phyloP scores from a whole-genome alignment of 1,140 invertebrate genomes.

The Drosophila kohkoa region DNA sequence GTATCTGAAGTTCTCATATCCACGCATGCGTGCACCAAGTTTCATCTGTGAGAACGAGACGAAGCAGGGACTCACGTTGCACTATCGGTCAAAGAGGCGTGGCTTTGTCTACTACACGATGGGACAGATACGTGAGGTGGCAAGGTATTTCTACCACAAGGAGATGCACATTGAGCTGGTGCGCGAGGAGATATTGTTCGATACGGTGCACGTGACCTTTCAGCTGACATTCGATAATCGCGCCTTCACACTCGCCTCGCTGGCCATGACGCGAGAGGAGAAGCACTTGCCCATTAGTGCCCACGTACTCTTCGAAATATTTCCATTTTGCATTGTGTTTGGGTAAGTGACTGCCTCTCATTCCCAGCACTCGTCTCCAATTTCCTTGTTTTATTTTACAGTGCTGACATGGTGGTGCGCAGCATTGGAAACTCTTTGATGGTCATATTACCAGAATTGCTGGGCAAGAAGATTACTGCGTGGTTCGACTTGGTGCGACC shows the following conservation, averaged over 20 bases:
- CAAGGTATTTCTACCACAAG: slow-evolving; percentile 96
- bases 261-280: slow-evolving; percentile 93
- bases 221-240: slow-evolving; percentile 97
- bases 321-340: slow-evolving; percentile 98
- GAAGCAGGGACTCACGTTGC: slow-evolving; percentile 94
- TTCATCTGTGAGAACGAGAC: slow-evolving; percentile 99
- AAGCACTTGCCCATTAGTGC: slow-evolving; percentile 94
- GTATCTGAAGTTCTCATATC: slow-evolving; percentile 98
- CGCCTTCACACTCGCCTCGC: slow-evolving; percentile 92
- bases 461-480: slow-evolving; percentile 95
- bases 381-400: slow-evolving; percentile 72
- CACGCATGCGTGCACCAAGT: slow-evolving; percentile 95
- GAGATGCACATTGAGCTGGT: slow-evolving; percentile 96
- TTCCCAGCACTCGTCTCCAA: not conserved
- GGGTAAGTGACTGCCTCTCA: slow-evolving; percentile 87
- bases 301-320: slow-evolving; percentile 97
- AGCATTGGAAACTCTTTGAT: slow-evolving; percentile 96
- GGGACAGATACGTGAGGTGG: slow-evolving; percentile 97
- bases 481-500: slow-evolving; percentile 96
- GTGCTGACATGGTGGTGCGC: slow-evolving; percentile 94
- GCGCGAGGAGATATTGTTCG: slow-evolving; percentile 93
- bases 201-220: slow-evolving; percentile 97
- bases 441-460: slow-evolving; percentile 94
- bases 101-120: slow-evolving; percentile 98
- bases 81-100: slow-evolving; percentile 96